Evolutionary conservation across 2,113 vertebrate genomes (phyloP).

Genomic region (Anolis carolinensis): DNA sequence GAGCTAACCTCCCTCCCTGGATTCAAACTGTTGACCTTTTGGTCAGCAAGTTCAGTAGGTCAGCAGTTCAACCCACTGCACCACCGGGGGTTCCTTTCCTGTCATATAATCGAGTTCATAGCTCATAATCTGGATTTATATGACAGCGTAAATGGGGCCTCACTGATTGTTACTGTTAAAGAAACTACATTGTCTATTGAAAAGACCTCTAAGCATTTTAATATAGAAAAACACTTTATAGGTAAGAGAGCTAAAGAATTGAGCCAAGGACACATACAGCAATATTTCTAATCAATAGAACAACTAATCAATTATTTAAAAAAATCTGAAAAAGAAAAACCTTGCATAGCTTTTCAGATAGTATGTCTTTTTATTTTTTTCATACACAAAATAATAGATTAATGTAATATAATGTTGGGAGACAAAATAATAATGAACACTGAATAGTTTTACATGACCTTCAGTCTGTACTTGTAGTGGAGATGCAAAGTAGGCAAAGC

Average conservation of each 20-base stretch:
- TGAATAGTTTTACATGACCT: background rate
- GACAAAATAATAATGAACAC: background rate
- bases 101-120: too few relatives aligned
- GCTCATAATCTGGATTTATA: too few relatives aligned
- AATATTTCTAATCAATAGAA: background rate
- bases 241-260: background rate
- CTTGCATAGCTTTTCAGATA: slow-evolving; percentile 9
- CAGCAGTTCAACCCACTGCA: too few relatives aligned
- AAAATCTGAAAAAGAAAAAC: slow-evolving; percentile 18
- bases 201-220: background rate
- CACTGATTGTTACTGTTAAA: background rate
- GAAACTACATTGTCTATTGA: background rate
- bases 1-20: too few relatives aligned
- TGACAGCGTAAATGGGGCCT: too few relatives aligned
- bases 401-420: background rate
- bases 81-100: too few relatives aligned
- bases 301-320: background rate
- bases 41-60: too few relatives aligned
- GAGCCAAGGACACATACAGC: background rate
- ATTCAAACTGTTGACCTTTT: too few relatives aligned
- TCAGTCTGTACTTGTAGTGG: background rate
- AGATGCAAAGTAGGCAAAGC: background rate
- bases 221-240: background rate
- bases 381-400: background rate
- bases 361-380: slow-evolving; percentile 33